Percentiles rank a stretch among this genome's conserved stretches.
Evolutionary conservation across 1,140 invertebrate genomes (phyloP).

Genomic region (Eupristina koningsbergeri): DNA sequence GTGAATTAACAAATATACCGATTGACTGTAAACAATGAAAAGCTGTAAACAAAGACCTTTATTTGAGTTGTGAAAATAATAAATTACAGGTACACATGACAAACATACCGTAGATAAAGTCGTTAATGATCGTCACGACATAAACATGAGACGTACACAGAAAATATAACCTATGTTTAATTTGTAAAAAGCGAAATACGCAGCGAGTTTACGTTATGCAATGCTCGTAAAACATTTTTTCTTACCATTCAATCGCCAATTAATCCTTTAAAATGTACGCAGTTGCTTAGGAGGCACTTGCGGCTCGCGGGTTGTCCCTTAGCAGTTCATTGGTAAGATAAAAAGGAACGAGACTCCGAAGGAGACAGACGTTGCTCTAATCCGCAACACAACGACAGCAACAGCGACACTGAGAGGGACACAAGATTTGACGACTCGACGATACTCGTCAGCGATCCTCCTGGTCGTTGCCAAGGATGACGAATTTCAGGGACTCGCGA

Average conservation of each 20-base stretch:
- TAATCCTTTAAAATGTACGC: constrained; percentile 50
- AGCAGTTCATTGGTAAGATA: constrained; percentile 55
- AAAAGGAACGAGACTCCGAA: constrained; percentile 25
- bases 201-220: constrained; percentile 47
- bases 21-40: constrained; percentile 26
- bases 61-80: background rate
- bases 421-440: background rate
- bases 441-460: background rate
- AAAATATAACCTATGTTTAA: constrained; percentile 51
- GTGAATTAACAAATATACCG: background rate
- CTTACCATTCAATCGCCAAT: constrained; percentile 45
- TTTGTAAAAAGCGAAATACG: constrained; percentile 18
- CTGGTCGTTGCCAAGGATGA: constrained; percentile 41
- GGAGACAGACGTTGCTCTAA: background rate
- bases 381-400: constrained; percentile 34
- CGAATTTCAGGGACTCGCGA: constrained; percentile 28
- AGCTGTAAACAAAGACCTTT: constrained; percentile 30
- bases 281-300: constrained; percentile 55
- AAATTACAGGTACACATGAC: background rate
- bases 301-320: constrained; percentile 44
- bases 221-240: constrained; percentile 6
- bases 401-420: background rate
- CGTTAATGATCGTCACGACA: constrained; percentile 19
- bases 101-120: background rate
- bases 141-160: constrained; percentile 33